phyloP scores from a whole-genome alignment of 2,113 vertebrate genomes.

The Chlorodrepanis virens region DNA sequence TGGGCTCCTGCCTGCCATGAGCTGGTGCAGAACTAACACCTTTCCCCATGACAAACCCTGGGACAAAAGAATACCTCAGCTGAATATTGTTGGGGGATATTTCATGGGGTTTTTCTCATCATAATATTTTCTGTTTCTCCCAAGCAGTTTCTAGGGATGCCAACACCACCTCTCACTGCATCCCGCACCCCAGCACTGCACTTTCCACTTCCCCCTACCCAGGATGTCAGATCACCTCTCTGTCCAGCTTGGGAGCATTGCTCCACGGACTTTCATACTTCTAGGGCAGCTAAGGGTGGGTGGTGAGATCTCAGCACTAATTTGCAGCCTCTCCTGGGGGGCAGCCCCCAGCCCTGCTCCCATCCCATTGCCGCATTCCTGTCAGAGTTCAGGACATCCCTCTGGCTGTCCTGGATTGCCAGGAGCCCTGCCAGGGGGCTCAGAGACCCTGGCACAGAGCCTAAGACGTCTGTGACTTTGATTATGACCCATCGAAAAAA shows the following conservation, averaged over 20 bases:
- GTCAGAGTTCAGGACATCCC: too few relatives aligned
- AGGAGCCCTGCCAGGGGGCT: too few relatives aligned
- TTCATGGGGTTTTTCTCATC: background rate
- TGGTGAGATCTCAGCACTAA: background rate
- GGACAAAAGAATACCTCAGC: background rate
- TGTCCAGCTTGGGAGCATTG: background rate
- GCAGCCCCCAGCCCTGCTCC: background rate
- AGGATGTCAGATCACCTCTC: background rate
- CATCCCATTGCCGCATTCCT: conserved; percentile 18
- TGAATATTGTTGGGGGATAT: background rate
- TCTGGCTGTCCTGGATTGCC: too few relatives aligned
- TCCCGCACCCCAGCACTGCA: background rate
- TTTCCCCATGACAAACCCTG: background rate
- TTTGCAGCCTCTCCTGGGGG: background rate
- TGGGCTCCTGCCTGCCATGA: background rate
- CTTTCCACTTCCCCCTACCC: background rate
- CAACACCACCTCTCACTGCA: background rate
- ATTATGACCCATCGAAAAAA: too few relatives aligned
- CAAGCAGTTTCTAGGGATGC: background rate
- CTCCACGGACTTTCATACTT: accelerated
- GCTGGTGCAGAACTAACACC: background rate
- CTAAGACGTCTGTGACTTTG: too few relatives aligned
- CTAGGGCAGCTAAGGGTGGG: background rate
- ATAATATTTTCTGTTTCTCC: background rate
- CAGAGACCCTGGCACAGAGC: too few relatives aligned